Evolutionary conservation across 2,113 vertebrate species (phyloP).

Genomic region (Podiceps cristatus): DNA sequence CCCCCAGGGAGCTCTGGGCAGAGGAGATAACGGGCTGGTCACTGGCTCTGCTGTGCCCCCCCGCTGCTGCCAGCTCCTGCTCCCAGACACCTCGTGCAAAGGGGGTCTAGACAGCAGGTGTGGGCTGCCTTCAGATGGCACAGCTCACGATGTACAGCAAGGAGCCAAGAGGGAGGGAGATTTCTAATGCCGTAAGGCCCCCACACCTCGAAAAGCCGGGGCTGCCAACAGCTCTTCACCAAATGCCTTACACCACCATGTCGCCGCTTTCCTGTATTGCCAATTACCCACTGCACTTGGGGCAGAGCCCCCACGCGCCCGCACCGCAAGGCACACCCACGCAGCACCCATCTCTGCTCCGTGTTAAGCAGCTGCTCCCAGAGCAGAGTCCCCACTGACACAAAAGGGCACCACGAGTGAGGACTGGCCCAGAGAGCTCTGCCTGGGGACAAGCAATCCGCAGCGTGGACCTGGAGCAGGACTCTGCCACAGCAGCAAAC

Average conservation of each 20-base stretch:
- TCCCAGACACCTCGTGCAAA: not conserved
- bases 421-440: not conserved
- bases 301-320: fast-evolving
- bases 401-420: fast-evolving
- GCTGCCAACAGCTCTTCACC: not conserved
- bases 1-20: not conserved
- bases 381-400: not conserved
- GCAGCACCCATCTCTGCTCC: fast-evolving
- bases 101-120: too few relatives aligned
- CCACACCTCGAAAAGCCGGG: not conserved
- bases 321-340: fast-evolving
- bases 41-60: too few relatives aligned
- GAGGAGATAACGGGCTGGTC: too few relatives aligned
- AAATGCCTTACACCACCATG: not conserved
- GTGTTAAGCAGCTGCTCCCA: not conserved
- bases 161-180: too few relatives aligned
- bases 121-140: not conserved
- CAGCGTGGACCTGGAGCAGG: fast-evolving
- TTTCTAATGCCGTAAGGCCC: not conserved
- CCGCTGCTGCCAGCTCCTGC: not conserved
- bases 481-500: not conserved
- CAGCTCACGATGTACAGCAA: not conserved
- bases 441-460: fast-evolving
- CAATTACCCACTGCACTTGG: too few relatives aligned
- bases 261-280: not conserved